phyloP scores from a whole-genome alignment of 2,797 vertebrate genomes.

The Eutrigla gurnardus region DNA sequence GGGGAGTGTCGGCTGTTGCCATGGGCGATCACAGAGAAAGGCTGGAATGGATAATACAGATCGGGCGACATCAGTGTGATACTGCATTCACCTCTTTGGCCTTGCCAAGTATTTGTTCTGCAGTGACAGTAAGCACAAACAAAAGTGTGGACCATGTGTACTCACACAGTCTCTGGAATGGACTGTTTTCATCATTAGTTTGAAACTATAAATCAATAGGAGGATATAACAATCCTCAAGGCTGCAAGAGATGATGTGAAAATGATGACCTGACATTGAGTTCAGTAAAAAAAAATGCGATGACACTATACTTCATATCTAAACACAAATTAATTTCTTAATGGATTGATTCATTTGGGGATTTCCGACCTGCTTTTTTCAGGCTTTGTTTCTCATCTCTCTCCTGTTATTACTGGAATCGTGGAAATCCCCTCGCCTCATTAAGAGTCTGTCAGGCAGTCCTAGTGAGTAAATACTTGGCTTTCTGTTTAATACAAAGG shows the following conservation, averaged over 20 bases:
- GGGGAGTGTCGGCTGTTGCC: constrained; percentile 72
- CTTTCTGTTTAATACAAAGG: background rate
- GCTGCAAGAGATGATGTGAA: constrained; percentile 18
- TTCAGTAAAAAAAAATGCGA: constrained; percentile 27
- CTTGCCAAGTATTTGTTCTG: constrained; percentile 49
- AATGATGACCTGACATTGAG: constrained; percentile 23
- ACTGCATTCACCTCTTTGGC: constrained; percentile 53
- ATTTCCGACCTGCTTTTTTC: constrained; percentile 5
- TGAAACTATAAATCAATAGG: constrained; percentile 24
- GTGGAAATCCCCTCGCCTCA: constrained; percentile 12
- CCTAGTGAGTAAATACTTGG: background rate
- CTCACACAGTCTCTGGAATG: constrained; percentile 5
- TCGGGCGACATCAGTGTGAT: constrained; percentile 65
- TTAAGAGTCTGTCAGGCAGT: constrained; percentile 27
- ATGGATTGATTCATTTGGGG: constrained; percentile 31
- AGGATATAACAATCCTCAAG: constrained; percentile 9
- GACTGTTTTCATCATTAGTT: constrained; percentile 39
- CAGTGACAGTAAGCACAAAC: background rate
- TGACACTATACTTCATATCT: constrained; percentile 32
- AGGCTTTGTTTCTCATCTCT: background rate
- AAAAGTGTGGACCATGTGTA: background rate
- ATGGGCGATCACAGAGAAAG: constrained; percentile 65
- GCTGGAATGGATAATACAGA: constrained; percentile 70
- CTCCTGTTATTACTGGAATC: constrained; percentile 18
- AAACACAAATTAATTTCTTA: constrained; percentile 15